These are phyloP conservation scores for Enteromius thamalakanensis DNA, from an alignment of 2,797 vertebrate genomes.

Conservation along the genomic window DNA sequence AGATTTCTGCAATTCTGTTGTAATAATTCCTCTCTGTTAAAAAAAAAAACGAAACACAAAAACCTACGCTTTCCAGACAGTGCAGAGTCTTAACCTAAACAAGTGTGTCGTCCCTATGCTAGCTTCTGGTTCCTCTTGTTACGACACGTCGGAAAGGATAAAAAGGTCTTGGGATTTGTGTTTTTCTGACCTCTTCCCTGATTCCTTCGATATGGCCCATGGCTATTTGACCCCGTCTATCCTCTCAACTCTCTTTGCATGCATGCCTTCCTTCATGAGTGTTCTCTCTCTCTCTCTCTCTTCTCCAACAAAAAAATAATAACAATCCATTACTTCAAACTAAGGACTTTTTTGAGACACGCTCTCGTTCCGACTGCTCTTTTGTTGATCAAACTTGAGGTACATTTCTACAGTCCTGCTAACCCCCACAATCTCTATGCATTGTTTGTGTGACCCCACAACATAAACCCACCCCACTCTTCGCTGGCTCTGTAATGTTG, in stretches of 20 bases:
- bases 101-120: conserved; percentile 25
- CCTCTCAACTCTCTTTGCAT: conserved; percentile 56
- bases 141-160: conserved; percentile 58
- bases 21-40: background rate
- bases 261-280: conserved; percentile 49
- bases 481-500: conserved; percentile 75
- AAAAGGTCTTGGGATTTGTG: conserved; percentile 72
- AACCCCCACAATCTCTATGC: conserved; percentile 63
- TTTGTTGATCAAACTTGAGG: conserved; percentile 61
- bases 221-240: conserved; percentile 77
- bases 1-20: background rate
- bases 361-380: conserved; percentile 36
- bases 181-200: conserved; percentile 79
- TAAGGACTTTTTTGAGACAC: background rate
- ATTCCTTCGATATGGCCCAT: conserved; percentile 74
- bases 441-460: conserved; percentile 68
- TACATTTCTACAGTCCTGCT: conserved; percentile 65
- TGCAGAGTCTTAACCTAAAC: conserved; percentile 22
- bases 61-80: background rate
- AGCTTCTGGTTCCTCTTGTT: conserved; percentile 60
- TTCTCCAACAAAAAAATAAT: background rate
- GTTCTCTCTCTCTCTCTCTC: conserved; percentile 51
- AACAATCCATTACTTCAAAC: conserved; percentile 21
- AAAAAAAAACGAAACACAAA: background rate
- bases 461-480: conserved; percentile 67